Base-by-base conservation (phyloP, 2,888 invertebrate genomes). In the Apamea monoglypha region DNA sequence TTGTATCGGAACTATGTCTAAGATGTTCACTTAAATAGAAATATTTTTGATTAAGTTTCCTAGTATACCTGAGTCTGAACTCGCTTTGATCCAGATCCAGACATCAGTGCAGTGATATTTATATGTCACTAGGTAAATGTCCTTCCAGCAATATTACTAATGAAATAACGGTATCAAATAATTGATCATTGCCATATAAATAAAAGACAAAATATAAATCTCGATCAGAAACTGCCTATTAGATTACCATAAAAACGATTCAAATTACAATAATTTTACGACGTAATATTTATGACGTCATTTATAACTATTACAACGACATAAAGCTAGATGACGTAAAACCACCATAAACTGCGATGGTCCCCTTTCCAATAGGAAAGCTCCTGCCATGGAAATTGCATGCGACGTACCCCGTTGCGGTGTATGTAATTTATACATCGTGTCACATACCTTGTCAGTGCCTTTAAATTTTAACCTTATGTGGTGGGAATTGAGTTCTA, bases 381-480 rank as follows among this genome's bases (percentile, higher is more conserved):
- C 85, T 78, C 78, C 80, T 68, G 56, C 82, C 86, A 76, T 78
- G 82, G 88, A 91, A 87, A 90, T 89, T 88, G 87, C 90, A 91
- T 82, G 90, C 87, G 70, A 73, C 53, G 64, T 56, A 73, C 76
- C 79, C 63, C 76, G 53, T 73, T 78, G 86, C 36, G 73, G 73
- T 78, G 56, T 74, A 44, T 71, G 68, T 83, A 67, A 75, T 78
- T 78, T 80, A 80, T 59, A 72, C 74, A 81, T 56, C 53, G 47
- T 63, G 40, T 56, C 67, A 53, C 32, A 47, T n/a, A 63, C 25
- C 25, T 56, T 10, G 56, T 56, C 73, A 29, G 67, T 29, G 25
- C 63, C 32, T 68, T 47, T 40, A 70, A 74, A 40, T 64, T 69
- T 32, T 61, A 47, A 78, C 72, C 68, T 68, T 81, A 67, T 25